Percentiles rank a stretch among this genome's conserved stretches.
These are phyloP conservation scores for Hyposoter dolosus DNA, from an alignment of 2,888 invertebrate genomes.

Conservation along the genomic window DNA sequence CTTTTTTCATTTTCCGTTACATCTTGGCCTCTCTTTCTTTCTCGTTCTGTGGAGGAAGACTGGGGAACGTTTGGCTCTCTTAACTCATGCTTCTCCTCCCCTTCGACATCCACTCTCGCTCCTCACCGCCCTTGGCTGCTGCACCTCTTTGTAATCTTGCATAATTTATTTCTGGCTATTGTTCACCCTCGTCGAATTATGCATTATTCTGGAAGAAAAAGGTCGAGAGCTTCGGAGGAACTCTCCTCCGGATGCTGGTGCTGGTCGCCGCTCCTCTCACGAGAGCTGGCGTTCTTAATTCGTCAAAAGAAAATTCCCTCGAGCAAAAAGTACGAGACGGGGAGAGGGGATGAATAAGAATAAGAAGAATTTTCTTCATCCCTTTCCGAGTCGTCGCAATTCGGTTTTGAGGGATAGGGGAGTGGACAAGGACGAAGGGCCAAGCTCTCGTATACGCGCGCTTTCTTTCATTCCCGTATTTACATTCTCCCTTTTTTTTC, in stretches of 20 bases:
- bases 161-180: constrained; percentile 84
- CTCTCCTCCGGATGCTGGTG: constrained; percentile 28
- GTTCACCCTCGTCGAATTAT: constrained; percentile 80
- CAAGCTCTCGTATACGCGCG: constrained; percentile 46
- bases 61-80: constrained; percentile 16
- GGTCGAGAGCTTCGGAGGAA: constrained; percentile 55
- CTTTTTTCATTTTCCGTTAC: constrained; percentile 31
- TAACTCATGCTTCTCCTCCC: constrained; percentile 49
- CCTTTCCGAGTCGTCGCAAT: constrained; percentile 35
- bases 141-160: constrained; percentile 83
- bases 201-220: constrained; percentile 78
- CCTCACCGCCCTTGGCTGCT: constrained; percentile 49
- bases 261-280: constrained; percentile 37
- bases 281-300: constrained; percentile 75
- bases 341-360: constrained; percentile 28
- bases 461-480: constrained; percentile 63
- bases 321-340: constrained; percentile 41
- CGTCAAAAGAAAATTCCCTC: constrained; percentile 78
- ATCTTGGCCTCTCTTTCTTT: constrained; percentile 12
- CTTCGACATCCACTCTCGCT: constrained; percentile 48
- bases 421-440: constrained; percentile 19
- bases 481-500: constrained; percentile 47
- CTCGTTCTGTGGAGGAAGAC: constrained; percentile 27
- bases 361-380: constrained; percentile 49
- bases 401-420: constrained; percentile 29